Evolutionary conservation across 2,888 invertebrate species (phyloP).

Genomic region (Euplexia lucipara): DNA sequence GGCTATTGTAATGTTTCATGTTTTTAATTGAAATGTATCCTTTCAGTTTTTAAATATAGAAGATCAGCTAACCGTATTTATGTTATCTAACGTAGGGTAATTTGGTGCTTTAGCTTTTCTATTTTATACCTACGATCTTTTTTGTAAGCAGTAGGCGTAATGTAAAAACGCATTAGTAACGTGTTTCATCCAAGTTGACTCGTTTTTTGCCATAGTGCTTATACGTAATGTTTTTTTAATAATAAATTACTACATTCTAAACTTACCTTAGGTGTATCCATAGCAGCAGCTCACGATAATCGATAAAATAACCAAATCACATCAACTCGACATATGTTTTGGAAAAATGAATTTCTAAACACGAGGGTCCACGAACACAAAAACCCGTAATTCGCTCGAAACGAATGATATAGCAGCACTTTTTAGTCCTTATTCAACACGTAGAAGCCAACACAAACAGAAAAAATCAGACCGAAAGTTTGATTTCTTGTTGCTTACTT

Average conservation of each 20-base stretch:
- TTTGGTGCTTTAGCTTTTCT: neutral
- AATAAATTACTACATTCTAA: constrained; percentile 17
- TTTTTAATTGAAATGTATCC: neutral
- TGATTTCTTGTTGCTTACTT: constrained; percentile 50
- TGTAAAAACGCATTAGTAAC: neutral
- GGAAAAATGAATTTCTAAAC: constrained; percentile 36
- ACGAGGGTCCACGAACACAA: constrained; percentile 35
- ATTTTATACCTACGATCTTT: neutral
- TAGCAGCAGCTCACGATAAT: constrained; percentile 76
- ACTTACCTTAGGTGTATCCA: constrained; percentile 88
- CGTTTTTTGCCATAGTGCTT: neutral
- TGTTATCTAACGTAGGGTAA: neutral
- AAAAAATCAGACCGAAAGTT: constrained; percentile 56
- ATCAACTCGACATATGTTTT: constrained; percentile 68
- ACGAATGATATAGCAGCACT: constrained; percentile 17
- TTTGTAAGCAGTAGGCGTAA: neutral
- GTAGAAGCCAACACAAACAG: constrained; percentile 43
- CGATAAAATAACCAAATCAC: constrained; percentile 78
- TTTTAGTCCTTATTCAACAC: constrained; percentile 35
- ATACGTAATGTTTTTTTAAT: neutral
- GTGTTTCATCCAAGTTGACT: neutral
- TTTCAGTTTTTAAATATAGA: neutral
- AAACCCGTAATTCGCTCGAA: constrained; percentile 6
- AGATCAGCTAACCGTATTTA: neutral
- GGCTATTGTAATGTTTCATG: neutral